These are phyloP conservation scores for Drosophila trichaetosa DNA, from an alignment of 2,888 invertebrate species.

Conservation along the genomic window DNA sequence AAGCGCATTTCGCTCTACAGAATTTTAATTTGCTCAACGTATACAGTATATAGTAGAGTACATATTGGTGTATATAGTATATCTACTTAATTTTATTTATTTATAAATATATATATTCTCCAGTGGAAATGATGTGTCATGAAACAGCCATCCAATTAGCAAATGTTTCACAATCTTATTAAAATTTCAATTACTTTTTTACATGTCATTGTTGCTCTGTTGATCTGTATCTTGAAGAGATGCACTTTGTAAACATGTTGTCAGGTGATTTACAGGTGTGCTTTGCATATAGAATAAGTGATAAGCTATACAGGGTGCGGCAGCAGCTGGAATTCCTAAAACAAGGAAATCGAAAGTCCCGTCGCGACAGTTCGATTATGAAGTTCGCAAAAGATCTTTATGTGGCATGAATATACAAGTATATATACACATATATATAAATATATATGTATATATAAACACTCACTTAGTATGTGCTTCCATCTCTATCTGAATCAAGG, in stretches of 20 bases:
- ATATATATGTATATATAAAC: background rate
- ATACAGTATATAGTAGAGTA: background rate
- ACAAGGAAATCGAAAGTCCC: background rate
- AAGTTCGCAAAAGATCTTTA: background rate
- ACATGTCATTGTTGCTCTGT: background rate
- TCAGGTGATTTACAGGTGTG: slow-evolving; percentile 8
- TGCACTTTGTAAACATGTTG: slow-evolving; percentile 27
- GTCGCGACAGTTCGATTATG: background rate
- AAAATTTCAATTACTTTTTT: background rate
- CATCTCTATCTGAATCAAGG: background rate
- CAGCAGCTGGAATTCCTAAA: slow-evolving; percentile 25
- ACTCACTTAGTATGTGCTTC: background rate
- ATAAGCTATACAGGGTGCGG: slow-evolving; percentile 36
- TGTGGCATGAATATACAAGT: background rate
- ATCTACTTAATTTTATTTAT: background rate
- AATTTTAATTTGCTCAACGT: slow-evolving; percentile 1
- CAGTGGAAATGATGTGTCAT: background rate
- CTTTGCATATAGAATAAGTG: slow-evolving; percentile 39
- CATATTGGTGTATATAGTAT: background rate
- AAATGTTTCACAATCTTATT: background rate
- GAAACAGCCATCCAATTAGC: background rate
- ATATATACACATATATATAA: background rate
- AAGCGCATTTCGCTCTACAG: background rate
- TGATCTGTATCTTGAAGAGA: slow-evolving; percentile 17
- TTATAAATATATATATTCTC: background rate